Conservation (phyloP, 2,888 invertebrate species). For the Eulithis testata region DNA sequence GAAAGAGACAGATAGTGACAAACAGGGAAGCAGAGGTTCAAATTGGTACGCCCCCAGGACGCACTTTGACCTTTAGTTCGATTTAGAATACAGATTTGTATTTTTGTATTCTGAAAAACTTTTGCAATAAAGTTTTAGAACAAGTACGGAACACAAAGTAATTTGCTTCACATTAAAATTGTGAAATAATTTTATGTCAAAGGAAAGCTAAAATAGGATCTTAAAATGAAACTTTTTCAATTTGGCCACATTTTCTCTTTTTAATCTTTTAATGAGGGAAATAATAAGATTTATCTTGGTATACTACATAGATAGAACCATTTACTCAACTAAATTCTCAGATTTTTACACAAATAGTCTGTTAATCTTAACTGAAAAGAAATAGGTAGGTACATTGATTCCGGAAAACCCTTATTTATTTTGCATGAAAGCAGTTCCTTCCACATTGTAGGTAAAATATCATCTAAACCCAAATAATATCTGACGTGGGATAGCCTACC, state of each 20-base stretch:
- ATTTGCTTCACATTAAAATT: not conserved
- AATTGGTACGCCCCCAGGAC: constrained; percentile 52
- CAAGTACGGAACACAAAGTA: not conserved
- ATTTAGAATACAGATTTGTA: constrained; percentile 43
- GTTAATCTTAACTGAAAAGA: no score
- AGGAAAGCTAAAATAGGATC: no score
- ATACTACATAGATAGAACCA: no score
- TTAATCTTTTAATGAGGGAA: no score
- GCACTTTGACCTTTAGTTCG: constrained; percentile 60
- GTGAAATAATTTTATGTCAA: no score
- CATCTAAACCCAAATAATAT: constrained; percentile 10
- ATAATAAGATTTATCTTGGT: no score
- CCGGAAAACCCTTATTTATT: not conserved
- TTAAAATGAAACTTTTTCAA: no score
- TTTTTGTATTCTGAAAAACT: constrained; percentile 3
- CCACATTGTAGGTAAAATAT: constrained; percentile 7
- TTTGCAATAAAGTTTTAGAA: constrained; percentile 6
- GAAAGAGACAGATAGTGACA: constrained; percentile 69
- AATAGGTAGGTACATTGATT: no score
- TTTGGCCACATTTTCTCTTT: no score
- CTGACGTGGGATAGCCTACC: not conserved
- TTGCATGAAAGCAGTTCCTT: not conserved
- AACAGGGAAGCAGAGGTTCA: constrained; percentile 46
- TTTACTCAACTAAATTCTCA: no score
- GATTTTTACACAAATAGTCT: no score